These are phyloP conservation scores for Rhineura floridana DNA, from an alignment of 2,113 vertebrate species.

Conservation along the genomic window DNA sequence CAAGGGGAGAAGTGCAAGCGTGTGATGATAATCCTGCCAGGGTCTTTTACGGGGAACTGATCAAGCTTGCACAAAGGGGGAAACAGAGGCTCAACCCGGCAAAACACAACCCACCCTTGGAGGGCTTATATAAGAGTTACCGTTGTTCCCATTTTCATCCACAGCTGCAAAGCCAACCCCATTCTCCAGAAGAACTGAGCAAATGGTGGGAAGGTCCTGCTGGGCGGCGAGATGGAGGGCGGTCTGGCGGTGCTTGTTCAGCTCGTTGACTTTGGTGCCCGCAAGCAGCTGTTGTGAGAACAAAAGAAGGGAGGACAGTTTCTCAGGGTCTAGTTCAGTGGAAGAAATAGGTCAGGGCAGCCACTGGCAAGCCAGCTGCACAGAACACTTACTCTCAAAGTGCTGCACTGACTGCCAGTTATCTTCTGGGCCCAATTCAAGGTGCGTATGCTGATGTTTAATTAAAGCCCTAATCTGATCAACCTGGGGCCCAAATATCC, in stretches of 20 bases:
- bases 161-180: conserved; percentile 91
- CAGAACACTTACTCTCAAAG: too few species aligned
- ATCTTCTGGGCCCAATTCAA: too few species aligned
- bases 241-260: conserved; percentile 98
- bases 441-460: too few species aligned
- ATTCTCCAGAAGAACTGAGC: conserved; percentile 95
- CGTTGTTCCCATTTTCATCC: conserved; percentile 98
- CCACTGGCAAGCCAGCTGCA: not conserved
- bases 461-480: too few species aligned
- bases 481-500: too few species aligned
- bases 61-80: not conserved
- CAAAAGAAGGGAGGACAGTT: not conserved
- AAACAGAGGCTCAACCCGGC: not conserved
- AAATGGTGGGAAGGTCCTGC: conserved; percentile 95
- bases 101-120: not conserved
- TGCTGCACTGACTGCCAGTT: too few species aligned
- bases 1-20: not conserved
- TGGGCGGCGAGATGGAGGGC: conserved; percentile 95
- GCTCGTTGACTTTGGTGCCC: conserved; percentile 94
- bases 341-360: not conserved
- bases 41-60: not conserved
- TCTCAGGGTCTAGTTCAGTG: not conserved
- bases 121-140: too few species aligned
- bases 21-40: fast-evolving
- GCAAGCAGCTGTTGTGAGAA: conserved; percentile 86